These are phyloP conservation scores for Thryonomys swinderianus DNA, from an alignment of 2,113 vertebrate species.

Conservation along the genomic window DNA sequence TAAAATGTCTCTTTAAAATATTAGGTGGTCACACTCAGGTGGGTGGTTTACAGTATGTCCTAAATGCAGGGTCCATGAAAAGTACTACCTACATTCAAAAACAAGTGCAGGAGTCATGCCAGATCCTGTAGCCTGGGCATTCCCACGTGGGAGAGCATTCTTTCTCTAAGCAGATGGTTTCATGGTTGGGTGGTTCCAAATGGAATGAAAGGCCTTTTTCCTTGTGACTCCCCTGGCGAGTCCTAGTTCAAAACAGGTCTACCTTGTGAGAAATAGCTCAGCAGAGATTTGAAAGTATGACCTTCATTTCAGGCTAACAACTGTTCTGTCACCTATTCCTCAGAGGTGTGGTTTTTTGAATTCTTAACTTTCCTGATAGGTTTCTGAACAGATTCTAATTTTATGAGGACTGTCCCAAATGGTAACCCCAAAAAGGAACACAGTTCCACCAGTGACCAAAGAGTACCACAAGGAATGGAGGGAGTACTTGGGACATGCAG, in stretches of 20 bases:
- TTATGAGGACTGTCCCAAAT: background rate
- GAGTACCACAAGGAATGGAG: background rate
- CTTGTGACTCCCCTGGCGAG: background rate
- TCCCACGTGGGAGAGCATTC: background rate
- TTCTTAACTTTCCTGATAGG: background rate
- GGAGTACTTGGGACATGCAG: background rate
- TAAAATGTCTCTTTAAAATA: background rate
- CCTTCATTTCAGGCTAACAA: background rate
- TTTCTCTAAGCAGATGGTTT: slow-evolving; percentile 34
- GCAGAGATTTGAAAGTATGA: background rate
- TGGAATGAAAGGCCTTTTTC: background rate
- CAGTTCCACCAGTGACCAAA: background rate
- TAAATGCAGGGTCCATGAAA: background rate
- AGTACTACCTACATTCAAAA: background rate
- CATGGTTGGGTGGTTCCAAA: background rate
- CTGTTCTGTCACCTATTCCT: background rate
- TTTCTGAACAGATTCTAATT: background rate
- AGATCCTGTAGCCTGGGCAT: background rate
- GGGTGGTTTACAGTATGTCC: background rate
- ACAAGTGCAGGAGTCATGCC: background rate
- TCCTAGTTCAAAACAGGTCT: background rate
- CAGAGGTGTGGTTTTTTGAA: background rate
- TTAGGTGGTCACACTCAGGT: background rate
- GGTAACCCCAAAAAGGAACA: background rate
- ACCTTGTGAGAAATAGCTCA: background rate